Evolutionary conservation across 2,888 invertebrate species (phyloP), one percentile per base, ranked within the genome.

Genomic region (Bombylius discolor): DNA sequence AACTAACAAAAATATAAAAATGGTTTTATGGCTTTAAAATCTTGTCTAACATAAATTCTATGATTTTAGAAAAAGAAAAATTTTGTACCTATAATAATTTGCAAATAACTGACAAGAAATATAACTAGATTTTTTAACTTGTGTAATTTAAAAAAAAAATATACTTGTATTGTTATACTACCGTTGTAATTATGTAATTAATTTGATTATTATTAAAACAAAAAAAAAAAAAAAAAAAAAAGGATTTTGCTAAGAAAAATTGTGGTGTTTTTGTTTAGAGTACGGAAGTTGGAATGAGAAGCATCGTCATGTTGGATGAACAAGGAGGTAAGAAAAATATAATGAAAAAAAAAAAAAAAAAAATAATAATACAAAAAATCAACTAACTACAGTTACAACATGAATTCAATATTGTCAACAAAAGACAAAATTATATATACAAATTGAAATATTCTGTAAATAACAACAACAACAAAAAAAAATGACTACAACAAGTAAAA

Each of bases 251-350:
- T 64, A 64, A 63, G 62, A 63, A 60, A 59, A 59, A 62, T 63
- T 64, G 65, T 64, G 62, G 62, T 72, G 62, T 71, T 72, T 81
- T 78, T 83, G 87, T 89, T 84, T 89, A 97, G 96, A 94, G 95
- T 84, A 95, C 96, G 85, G 96, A 97, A 84, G 96, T 95, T 79
- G 96, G 96, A 80, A 97, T 97, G 87, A 91, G 92, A 84, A 91
- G 95, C 81, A 89, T 97, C 83, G 96, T 97, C 80, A 95, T 95
- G 88, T 87, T 97, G 87, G 97, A 97, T 85, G 96, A 97, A 83
- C 97, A 97, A 89, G 97, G 96, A 89, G 95, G 95, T 96, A 91
- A 93, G 92, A 78, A 77, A 77, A 77, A 77, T 77, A 71, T 66
- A 66, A 32, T 62, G 61, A 61, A 62, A 48, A 57, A 58, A 53